A percentile compares a stretch with the other conserved stretches of the same genome.
These are phyloP conservation scores for Platycheirus rosarum DNA, from an alignment of 2,888 invertebrate genomes.

Conservation along the genomic window DNA sequence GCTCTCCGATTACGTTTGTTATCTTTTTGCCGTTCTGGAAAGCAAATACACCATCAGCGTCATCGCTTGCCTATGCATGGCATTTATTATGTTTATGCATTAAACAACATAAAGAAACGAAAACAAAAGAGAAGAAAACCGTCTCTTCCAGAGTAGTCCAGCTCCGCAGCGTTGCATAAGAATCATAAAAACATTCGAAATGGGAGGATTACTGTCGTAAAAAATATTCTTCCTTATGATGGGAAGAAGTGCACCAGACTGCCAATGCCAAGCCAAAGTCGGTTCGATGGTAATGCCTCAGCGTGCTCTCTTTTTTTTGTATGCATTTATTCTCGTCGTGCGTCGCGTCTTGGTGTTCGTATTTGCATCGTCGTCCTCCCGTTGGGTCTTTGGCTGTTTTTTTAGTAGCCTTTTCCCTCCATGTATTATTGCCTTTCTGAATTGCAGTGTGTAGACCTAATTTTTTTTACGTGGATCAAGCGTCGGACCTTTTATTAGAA, in stretches of 20 bases:
- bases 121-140: constrained; percentile 27
- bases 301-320: constrained; percentile 44
- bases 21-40: constrained; percentile 5
- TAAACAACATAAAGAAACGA: constrained; percentile 28
- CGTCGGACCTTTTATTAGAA: constrained; percentile 55
- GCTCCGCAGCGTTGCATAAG: constrained; percentile 62
- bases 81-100: constrained; percentile 65
- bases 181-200: constrained; percentile 70
- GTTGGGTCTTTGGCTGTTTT: constrained; percentile 22
- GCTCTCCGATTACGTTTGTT: constrained; percentile 21
- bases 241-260: constrained; percentile 45
- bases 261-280: too few species aligned
- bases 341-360: constrained; percentile 12
- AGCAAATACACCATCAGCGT: constrained; percentile 42
- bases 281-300: constrained; percentile 4
- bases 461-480: constrained; percentile 24
- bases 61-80: constrained; percentile 47
- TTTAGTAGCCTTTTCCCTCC: constrained; percentile 27
- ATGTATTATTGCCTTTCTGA: constrained; percentile 2
- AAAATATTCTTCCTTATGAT: constrained; percentile 72
- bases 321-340: constrained; percentile 6
- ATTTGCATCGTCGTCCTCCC: constrained; percentile 15
- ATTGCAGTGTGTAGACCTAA: background rate
- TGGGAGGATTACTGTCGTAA: constrained; percentile 71
- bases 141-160: constrained; percentile 5